Evolutionary conservation across 2,888 invertebrate species (phyloP), one percentile per base, ranked within the genome.

Genomic region (Drosophila paranaensis): DNA sequence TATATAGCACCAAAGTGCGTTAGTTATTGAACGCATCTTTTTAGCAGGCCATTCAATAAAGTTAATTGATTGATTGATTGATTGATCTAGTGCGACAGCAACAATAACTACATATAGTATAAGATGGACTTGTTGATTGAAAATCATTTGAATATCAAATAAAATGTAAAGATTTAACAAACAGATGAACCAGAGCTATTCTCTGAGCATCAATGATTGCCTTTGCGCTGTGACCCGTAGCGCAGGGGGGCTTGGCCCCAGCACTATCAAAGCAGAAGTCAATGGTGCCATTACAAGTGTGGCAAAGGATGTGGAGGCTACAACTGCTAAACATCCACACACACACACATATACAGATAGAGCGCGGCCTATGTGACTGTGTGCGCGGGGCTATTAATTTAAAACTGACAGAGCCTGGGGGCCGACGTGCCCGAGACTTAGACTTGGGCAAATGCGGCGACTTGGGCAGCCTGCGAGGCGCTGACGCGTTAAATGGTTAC

Each of bases 401-500:
- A 71, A 84, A 86, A 77, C 78, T 89, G 82, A 82, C 82, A 88
- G 74, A 69, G 77, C 74, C 85, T 75, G 70, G 81, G 81, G 89
- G 76, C 76, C 72, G 62, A 81, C 87, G 85, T 77, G 69, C 58
- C 73, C 73, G 81, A 71, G 77, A 68, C 73, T 58, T 35, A 25
- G 71, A 27, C 57, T 71, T 40, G 53, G 40, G 53, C 69, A 61
- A 65, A 51, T 58, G 67, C 67, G 70, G 37, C 42, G 67, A 71
- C 74, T 76, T 70, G 79, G 88, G 82, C 81, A 78, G 88, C 66
- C 88, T 62, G 60, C 45, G 79, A 89, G 85, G 85, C 89, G 86
- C 78, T 86, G 89, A 86, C 88, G 89, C 86, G 89, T 89, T 86
- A 89, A 86, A 86, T 85, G 80, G 72, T 84, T 72, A 67, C 74